Percentiles rank a stretch among this genome's conserved stretches.
Evolutionary conservation across 2,888 invertebrate genomes (phyloP).

Genomic region (Polyommatus iphigenia): DNA sequence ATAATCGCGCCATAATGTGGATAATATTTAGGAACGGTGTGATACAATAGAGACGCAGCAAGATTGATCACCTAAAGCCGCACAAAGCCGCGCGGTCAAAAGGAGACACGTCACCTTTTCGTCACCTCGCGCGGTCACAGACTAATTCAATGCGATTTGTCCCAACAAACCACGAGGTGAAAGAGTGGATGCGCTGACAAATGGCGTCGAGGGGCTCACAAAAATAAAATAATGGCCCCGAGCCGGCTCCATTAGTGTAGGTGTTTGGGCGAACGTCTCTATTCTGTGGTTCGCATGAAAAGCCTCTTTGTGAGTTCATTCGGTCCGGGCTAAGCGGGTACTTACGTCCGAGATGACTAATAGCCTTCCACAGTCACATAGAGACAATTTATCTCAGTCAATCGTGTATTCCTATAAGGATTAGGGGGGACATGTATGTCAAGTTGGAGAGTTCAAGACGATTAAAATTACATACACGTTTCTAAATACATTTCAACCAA

Average conservation of each 20-base stretch:
- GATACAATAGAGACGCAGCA: slow-evolving; percentile 60
- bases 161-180: slow-evolving; percentile 71
- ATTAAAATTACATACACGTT: slow-evolving; percentile 15
- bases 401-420: slow-evolving; percentile 52
- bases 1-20: slow-evolving; percentile 30
- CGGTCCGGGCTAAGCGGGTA: slow-evolving; percentile 73
- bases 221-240: slow-evolving; percentile 78
- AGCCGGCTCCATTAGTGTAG: slow-evolving; percentile 75
- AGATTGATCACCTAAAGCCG: slow-evolving; percentile 70
- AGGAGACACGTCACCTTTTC: slow-evolving; percentile 75
- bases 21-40: slow-evolving; percentile 37
- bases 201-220: slow-evolving; percentile 76
- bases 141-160: slow-evolving; percentile 78
- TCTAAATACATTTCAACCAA: slow-evolving; percentile 21
- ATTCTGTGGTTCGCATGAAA: slow-evolving; percentile 76
- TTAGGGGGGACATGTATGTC: slow-evolving; percentile 15
- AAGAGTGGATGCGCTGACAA: slow-evolving; percentile 78
- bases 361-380: slow-evolving; percentile 61
- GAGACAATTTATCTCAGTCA: slow-evolving; percentile 63
- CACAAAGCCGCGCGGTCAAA: slow-evolving; percentile 56
- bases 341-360: slow-evolving; percentile 76
- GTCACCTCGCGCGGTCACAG: slow-evolving; percentile 76
- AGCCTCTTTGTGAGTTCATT: slow-evolving; percentile 76
- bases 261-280: slow-evolving; percentile 78
- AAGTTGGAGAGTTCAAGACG: slow-evolving; percentile 27